These are phyloP conservation scores for Maniola hyperantus DNA, from an alignment of 2,888 invertebrate genomes.

Conservation along the genomic window DNA sequence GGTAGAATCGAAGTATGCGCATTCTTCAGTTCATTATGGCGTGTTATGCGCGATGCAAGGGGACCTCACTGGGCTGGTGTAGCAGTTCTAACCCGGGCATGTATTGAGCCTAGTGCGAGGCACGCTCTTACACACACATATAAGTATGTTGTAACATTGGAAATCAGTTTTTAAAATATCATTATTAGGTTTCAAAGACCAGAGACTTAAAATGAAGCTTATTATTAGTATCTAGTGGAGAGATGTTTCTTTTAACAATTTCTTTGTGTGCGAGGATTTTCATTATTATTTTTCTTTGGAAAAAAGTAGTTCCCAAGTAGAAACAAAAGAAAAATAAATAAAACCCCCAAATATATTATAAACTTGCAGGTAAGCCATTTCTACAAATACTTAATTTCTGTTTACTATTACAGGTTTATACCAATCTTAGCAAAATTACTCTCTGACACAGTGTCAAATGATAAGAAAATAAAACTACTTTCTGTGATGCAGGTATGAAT, in stretches of 20 bases:
- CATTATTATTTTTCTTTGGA: too few relatives aligned
- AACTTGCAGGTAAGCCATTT: too few relatives aligned
- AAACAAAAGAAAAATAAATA: too few relatives aligned
- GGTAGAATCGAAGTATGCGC: conserved; percentile 84
- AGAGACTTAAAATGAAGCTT: too few relatives aligned
- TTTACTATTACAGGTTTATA: conserved; percentile 79
- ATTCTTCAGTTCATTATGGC: conserved; percentile 86
- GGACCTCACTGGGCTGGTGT: conserved; percentile 86
- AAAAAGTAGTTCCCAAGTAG: too few relatives aligned
- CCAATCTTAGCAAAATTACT: conserved; percentile 84
- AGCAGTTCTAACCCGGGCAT: conserved; percentile 84
- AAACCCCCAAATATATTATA: not conserved
- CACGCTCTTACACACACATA: conserved; percentile 86
- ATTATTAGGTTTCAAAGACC: too few relatives aligned
- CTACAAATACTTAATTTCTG: not conserved
- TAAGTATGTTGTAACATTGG: conserved; percentile 59
- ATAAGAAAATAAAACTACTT: conserved; percentile 85
- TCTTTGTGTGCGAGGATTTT: too few relatives aligned
- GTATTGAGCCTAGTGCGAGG: conserved; percentile 84
- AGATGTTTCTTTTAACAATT: too few relatives aligned
- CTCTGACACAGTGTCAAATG: conserved; percentile 82
- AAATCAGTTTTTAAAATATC: not conserved
- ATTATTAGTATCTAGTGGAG: too few relatives aligned
- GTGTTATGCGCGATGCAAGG: conserved; percentile 83
- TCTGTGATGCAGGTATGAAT: conserved; percentile 83